Percentiles rank a stretch among this genome's conserved stretches.
Conservation (phyloP, 1,140 invertebrate species). For the Pomacea maculata region DNA sequence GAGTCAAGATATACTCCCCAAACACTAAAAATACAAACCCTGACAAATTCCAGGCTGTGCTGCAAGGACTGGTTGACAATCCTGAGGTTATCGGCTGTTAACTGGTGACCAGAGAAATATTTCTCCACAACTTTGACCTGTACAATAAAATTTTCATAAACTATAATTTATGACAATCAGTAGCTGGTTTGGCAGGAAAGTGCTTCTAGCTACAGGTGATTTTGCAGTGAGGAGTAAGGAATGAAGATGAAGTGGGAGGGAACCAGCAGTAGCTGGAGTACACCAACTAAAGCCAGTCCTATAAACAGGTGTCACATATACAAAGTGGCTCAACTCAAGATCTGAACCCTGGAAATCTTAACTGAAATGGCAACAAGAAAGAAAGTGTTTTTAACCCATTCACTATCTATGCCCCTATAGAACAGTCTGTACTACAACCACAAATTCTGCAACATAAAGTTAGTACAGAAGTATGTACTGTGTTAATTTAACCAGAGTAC, state of each 20-base stretch:
- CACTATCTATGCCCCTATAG: too few species aligned
- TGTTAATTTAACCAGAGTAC: background rate
- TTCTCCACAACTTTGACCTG: conserved; percentile 66
- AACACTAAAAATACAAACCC: conserved; percentile 45
- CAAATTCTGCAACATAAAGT: too few species aligned
- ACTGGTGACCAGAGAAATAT: conserved; percentile 61
- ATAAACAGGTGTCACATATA: background rate
- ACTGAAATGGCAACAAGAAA: too few species aligned
- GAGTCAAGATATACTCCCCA: too few species aligned
- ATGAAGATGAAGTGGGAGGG: background rate
- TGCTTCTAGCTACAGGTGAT: too few species aligned
- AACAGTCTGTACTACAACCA: too few species aligned
- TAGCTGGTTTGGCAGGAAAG: too few species aligned
- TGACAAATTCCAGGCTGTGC: conserved; percentile 57
- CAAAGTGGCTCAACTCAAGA: too few species aligned
- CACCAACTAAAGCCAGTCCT: background rate
- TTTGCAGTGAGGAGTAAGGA: too few species aligned
- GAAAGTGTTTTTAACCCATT: too few species aligned
- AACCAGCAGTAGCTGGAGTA: too few species aligned
- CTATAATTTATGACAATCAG: background rate
- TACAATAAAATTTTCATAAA: conserved; percentile 33
- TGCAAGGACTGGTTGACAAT: conserved; percentile 60
- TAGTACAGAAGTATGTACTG: background rate
- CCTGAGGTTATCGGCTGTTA: conserved; percentile 56
- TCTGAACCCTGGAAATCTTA: too few species aligned